Evolutionary conservation across 2,797 vertebrate genomes (phyloP).

Genomic region (Micropoecilia bifurca): DNA sequence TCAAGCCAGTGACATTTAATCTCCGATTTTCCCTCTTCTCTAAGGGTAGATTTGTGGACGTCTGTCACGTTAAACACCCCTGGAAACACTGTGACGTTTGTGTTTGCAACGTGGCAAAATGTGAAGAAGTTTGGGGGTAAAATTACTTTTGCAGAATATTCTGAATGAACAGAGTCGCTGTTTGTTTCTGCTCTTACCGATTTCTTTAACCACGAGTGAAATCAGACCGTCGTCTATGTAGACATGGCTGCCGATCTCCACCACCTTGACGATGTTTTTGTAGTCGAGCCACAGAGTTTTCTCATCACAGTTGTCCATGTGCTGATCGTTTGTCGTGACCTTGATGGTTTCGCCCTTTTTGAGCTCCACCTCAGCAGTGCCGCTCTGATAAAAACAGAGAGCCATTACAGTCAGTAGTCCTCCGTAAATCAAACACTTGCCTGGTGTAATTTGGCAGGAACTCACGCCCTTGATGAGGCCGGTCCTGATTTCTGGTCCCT

Average conservation of each 20-base stretch:
- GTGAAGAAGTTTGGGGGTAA: background rate
- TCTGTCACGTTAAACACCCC: background rate
- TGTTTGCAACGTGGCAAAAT: background rate
- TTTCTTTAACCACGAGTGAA: constrained; percentile 90
- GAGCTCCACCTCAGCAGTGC: constrained; percentile 95
- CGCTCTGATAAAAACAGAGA: constrained; percentile 82
- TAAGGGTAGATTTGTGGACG: background rate
- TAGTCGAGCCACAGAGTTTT: constrained; percentile 94
- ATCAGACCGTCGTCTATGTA: constrained; percentile 95
- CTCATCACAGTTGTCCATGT: constrained; percentile 93
- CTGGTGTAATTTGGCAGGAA: constrained; percentile 34
- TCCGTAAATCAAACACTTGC: background rate
- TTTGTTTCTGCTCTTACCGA: constrained; percentile 79
- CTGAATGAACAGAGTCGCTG: background rate
- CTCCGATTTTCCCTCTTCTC: background rate
- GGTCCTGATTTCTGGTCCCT: constrained; percentile 98
- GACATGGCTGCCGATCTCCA: constrained; percentile 88
- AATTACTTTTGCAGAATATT: background rate
- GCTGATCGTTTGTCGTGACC: constrained; percentile 89
- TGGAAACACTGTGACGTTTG: background rate
- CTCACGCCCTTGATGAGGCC: constrained; percentile 98
- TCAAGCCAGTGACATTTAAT: background rate
- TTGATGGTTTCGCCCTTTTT: constrained; percentile 90
- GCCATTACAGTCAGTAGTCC: background rate
- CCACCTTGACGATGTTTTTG: constrained; percentile 94